Evolutionary conservation across 2,888 invertebrate species (phyloP), one percentile per base, ranked within the genome.

Genomic region (Rhabditoides inermis): DNA sequence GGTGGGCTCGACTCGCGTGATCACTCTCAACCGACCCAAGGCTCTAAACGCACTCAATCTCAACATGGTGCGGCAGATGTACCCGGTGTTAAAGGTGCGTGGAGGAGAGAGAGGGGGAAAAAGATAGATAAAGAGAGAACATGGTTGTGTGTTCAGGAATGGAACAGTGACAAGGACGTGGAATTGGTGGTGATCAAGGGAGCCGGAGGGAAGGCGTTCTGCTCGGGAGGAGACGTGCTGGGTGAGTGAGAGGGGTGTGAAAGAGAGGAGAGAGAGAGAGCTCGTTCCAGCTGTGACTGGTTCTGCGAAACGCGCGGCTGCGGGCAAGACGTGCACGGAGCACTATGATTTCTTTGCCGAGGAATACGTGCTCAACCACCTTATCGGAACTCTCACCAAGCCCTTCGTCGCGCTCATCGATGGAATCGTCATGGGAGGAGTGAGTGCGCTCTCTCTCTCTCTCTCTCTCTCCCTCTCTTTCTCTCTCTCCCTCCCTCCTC

Each of bases 341-440:
- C 70, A 70, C 54, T 65, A 69, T 42, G 68, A 72, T 42, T 74
- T 74, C 51, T 74, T 74, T 40, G 25, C 82, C 53, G 83, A 85
- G 51, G 94, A 95, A 78, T 92, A 90, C 75, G 84, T 83, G 42
- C 82, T 88, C 37, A 89, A 94, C 78, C 84, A 88, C 64, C 78
- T 88, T 6, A 91, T 95, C 70, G 91, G 81, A 71, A 76, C 64
- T 5, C 63, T 68, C 68, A 84, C 85, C 76, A 85, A 88, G 60
- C 95, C 95, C 0, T 92, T 89, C 76, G 82, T 98, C 55, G 89
- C 95, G 2, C 76, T 95, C 3, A 88, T 98, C 53, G 84, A 90
- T 81, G 94, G 94, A 2, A 89, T 95, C 56, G 89, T 90, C 0
- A 95, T 98, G 94, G 98, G 95, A 36, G 94, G 94, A 49, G 82